Percentiles rank a stretch among this genome's conserved stretches.
phyloP scores from a whole-genome alignment of 2,888 invertebrate genomes.

The Emmelina monodactyla region DNA sequence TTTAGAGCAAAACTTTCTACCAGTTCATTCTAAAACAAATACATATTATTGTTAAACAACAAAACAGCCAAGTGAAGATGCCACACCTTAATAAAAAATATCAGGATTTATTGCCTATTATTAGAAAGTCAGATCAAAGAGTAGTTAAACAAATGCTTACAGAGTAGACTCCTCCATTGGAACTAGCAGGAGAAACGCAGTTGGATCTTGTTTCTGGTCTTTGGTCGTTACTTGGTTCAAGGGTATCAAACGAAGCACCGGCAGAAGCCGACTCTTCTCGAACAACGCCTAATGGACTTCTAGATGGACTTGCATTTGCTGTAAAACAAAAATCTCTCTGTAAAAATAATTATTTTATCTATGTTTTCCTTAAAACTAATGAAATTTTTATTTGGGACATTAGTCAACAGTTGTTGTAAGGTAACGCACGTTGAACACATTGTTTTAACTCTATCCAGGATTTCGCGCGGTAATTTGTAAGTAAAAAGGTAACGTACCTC shows the following conservation, averaged over 20 bases:
- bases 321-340: no score
- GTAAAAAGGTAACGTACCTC: no score
- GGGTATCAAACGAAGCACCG: slow-evolving; percentile 51
- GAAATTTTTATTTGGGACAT: no score
- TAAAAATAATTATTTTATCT: no score
- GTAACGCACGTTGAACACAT: no score
- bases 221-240: slow-evolving; percentile 54
- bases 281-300: slow-evolving; percentile 64
- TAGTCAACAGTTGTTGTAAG: no score
- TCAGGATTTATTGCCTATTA: neutral
- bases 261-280: slow-evolving; percentile 67
- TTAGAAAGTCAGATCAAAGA: no score
- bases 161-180: slow-evolving; percentile 89
- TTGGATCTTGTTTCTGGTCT: slow-evolving; percentile 61
- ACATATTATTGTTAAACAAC: neutral
- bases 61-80: neutral
- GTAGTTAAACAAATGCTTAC: slow-evolving; percentile 67
- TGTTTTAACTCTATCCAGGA: no score
- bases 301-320: slow-evolving; percentile 59
- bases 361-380: no score
- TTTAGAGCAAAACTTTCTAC: slow-evolving; percentile 87
- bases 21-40: slow-evolving; percentile 72
- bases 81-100: neutral
- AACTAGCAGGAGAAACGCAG: slow-evolving; percentile 87
- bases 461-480: no score